These are phyloP conservation scores for Scaeva pyrastri DNA, from an alignment of 2,888 invertebrate species.

Conservation along the genomic window DNA sequence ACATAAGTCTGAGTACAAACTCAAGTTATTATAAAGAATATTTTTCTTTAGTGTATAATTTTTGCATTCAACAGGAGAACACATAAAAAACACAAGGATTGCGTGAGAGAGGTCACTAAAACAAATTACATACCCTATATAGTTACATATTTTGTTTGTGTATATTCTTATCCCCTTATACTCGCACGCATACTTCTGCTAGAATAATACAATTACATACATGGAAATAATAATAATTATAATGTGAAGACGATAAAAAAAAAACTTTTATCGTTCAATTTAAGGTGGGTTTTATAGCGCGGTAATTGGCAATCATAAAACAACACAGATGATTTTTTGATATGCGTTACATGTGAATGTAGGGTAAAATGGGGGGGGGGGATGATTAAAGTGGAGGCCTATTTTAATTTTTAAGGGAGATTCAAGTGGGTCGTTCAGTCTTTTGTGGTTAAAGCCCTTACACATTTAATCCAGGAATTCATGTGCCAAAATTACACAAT, in stretches of 20 bases:
- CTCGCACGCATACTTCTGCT: neutral
- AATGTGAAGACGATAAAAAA: neutral
- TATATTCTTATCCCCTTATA: too few relatives aligned
- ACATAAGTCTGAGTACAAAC: too few relatives aligned
- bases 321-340: neutral
- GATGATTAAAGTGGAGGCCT: too few relatives aligned
- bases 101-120: slow-evolving; percentile 58
- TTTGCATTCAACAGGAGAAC: slow-evolving; percentile 60
- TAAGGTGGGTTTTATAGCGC: neutral
- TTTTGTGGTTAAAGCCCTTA: too few relatives aligned
- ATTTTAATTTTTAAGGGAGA: too few relatives aligned
- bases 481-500: too few relatives aligned
- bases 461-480: too few relatives aligned
- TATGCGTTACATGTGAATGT: too few relatives aligned
- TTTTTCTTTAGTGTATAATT: neutral
- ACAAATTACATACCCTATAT: neutral
- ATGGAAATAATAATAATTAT: slow-evolving; percentile 7
- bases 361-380: too few relatives aligned
- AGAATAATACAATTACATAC: slow-evolving; percentile 8
- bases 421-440: too few relatives aligned
- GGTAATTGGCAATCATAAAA: neutral
- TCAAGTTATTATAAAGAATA: neutral
- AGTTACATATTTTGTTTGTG: neutral
- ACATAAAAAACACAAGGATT: slow-evolving; percentile 39
- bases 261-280: slow-evolving; percentile 11